A percentile compares a stretch with the other conserved stretches of the same genome.
Evolutionary conservation across 2,888 invertebrate genomes (phyloP).

Genomic region (Synanthedon myopaeformis): DNA sequence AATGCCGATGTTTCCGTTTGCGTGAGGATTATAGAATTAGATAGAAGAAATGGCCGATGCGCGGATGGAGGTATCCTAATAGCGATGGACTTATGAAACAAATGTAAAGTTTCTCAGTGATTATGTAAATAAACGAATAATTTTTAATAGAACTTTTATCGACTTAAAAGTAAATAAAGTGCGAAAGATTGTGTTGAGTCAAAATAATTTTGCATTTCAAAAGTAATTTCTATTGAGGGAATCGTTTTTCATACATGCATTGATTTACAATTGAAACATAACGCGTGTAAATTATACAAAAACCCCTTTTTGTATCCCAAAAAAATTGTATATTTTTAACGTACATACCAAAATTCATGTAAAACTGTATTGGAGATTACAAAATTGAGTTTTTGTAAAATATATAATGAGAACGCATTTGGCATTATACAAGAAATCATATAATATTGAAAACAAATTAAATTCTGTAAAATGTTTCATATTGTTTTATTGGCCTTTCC

Average conservation of each 20-base stretch:
- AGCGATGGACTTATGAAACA: constrained; percentile 8
- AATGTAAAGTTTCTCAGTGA: constrained; percentile 1
- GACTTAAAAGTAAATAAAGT: background rate
- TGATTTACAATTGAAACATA: too few species aligned
- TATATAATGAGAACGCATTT: constrained; percentile 55
- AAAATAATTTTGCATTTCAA: too few species aligned
- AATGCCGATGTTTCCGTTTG: constrained; percentile 56
- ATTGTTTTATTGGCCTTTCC: too few species aligned
- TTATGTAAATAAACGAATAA: too few species aligned
- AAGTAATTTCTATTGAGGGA: too few species aligned
- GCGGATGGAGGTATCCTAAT: background rate
- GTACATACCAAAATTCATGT: too few species aligned
- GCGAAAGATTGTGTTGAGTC: too few species aligned
- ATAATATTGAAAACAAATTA: constrained; percentile 65
- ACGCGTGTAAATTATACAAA: too few species aligned
- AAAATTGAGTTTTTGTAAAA: constrained; percentile 43
- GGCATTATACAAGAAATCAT: constrained; percentile 53
- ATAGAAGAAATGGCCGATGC: constrained; percentile 34
- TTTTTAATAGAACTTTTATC: background rate
- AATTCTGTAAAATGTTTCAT: constrained; percentile 36
- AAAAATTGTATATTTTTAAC: too few species aligned
- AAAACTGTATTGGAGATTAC: too few species aligned
- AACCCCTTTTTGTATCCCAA: too few species aligned
- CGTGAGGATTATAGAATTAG: constrained; percentile 52
- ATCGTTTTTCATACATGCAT: too few species aligned